Percentiles rank a stretch among this genome's conserved stretches.
These are phyloP conservation scores for Limnephilus rhombicus DNA, from an alignment of 2,888 invertebrate species.

Conservation along the genomic window DNA sequence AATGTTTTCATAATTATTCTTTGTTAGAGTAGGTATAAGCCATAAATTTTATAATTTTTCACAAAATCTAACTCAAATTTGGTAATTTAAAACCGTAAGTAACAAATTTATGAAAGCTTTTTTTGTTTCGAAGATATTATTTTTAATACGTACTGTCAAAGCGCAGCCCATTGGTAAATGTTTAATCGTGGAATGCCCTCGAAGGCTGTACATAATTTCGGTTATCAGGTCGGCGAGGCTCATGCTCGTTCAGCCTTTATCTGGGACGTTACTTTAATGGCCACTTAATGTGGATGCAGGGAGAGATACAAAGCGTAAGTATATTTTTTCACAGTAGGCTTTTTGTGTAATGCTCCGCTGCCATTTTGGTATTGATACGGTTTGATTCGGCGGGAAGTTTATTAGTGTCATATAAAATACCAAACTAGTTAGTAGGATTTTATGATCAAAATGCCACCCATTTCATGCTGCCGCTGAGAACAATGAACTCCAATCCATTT, in stretches of 20 bases:
- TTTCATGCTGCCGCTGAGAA: not conserved
- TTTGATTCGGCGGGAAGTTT: not conserved
- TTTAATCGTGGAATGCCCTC: not conserved
- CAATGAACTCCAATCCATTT: too few relatives aligned
- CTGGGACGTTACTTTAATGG: conserved; percentile 17
- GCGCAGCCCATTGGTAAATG: not conserved
- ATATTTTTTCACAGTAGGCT: not conserved
- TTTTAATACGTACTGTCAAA: not conserved
- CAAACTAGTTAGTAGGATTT: not conserved
- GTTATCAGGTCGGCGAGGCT: conserved; percentile 2
- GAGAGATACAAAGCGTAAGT: not conserved
- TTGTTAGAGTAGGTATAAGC: not conserved
- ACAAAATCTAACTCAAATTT: not conserved
- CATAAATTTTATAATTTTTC: not conserved
- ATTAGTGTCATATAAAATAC: not conserved
- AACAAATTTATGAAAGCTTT: not conserved
- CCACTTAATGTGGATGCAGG: conserved; percentile 8
- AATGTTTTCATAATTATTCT: not conserved
- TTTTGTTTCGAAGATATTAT: not conserved
- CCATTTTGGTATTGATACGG: not conserved
- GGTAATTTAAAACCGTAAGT: not conserved
- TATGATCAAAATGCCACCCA: not conserved
- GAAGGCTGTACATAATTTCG: conserved; percentile 8
- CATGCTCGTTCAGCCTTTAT: not conserved
- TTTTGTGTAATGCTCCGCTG: not conserved